phyloP scores from a whole-genome alignment of 2,888 invertebrate species.

The Zhuqinia jingwanae region DNA sequence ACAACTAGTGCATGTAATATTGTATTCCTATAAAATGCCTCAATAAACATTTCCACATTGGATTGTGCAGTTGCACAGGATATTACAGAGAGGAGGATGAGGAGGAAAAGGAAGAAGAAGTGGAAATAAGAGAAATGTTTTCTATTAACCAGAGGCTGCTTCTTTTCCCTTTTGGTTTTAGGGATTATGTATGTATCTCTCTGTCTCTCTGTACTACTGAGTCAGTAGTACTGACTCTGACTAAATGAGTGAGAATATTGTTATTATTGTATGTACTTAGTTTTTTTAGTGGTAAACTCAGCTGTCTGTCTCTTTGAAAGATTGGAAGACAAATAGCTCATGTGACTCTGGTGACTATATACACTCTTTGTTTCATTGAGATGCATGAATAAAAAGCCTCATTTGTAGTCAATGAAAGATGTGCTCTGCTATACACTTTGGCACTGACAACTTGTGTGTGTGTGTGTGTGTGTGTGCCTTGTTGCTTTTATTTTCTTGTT shows the following conservation, averaged over 20 bases:
- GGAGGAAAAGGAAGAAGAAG: no score
- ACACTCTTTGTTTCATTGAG: not conserved
- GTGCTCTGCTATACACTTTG: not conserved
- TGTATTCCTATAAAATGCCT: constrained; percentile 47
- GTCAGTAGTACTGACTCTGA: no score
- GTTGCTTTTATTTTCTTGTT: no score
- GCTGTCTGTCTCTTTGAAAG: constrained; percentile 41
- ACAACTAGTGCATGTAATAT: constrained; percentile 10
- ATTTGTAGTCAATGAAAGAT: constrained; percentile 73
- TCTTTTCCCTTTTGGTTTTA: no score
- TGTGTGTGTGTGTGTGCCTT: no score
- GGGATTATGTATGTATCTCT: no score
- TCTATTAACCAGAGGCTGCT: no score
- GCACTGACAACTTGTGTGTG: constrained; percentile 21
- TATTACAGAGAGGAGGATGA: not conserved
- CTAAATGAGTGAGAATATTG: not conserved
- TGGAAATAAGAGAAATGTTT: no score
- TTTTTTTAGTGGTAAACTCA: constrained; percentile 17
- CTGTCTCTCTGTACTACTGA: no score
- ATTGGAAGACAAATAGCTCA: constrained; percentile 65
- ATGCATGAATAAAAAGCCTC: constrained; percentile 31
- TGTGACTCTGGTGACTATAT: constrained; percentile 19
- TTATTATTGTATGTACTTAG: not conserved
- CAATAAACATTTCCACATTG: constrained; percentile 15
- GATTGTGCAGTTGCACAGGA: not conserved